Conservation (phyloP, 1,140 invertebrate genomes). For the Megalopta genalis region DNA sequence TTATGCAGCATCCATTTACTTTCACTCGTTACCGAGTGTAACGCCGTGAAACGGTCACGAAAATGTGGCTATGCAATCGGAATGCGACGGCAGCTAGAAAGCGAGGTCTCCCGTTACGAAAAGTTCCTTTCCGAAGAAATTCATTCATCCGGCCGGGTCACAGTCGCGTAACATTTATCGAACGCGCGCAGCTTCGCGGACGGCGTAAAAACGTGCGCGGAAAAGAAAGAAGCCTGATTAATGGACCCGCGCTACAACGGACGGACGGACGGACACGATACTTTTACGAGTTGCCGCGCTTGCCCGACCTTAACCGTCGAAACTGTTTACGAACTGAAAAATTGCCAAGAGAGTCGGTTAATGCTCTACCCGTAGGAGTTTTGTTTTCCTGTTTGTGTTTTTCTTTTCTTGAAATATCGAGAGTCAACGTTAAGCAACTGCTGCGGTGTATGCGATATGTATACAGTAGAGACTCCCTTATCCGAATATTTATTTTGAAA, state of each 20-base stretch:
- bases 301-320: neutral
- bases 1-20: conserved; percentile 47
- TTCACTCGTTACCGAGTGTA: conserved; percentile 56
- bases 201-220: neutral
- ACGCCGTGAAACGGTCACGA: conserved; percentile 23
- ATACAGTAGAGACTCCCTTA: no score
- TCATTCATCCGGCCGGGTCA: neutral
- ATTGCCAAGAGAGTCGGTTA: neutral
- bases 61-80: conserved; percentile 25
- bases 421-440: neutral
- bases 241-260: neutral
- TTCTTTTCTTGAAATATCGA: no score
- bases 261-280: no score
- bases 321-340: neutral
- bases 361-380: neutral
- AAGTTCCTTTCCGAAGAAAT: neutral
- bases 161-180: neutral
- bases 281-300: no score
- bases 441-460: neutral
- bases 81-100: conserved; percentile 28
- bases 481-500: no score
- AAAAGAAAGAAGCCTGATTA: neutral
- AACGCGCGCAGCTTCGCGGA: neutral
- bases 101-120: neutral
- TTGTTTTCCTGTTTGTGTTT: neutral